Base-by-base conservation (phyloP, 2,113 vertebrate species). In the Orientallactaga bullata region DNA sequence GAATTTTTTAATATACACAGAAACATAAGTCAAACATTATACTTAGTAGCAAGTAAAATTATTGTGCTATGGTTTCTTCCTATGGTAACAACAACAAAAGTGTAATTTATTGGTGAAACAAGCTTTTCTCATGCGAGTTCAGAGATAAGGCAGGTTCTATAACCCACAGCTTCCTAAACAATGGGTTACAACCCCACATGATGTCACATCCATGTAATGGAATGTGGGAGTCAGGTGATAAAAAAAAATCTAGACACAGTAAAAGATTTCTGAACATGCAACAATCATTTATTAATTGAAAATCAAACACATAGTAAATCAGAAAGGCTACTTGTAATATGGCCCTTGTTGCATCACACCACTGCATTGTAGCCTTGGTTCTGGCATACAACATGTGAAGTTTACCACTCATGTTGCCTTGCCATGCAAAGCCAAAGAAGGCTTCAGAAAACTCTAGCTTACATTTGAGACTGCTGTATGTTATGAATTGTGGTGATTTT, bases 21-120 rank as follows among this genome's bases (percentile, higher is more conserved):
- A 93, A 55, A 73, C 6, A 80, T 72, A 85, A 94, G 79, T 28
- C 55, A 89, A 63, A 66, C 10, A 76, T 51, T 87, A 23, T 16
- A 60, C 8, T 73, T 42, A 78, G 76, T 37, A 81, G 18, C 32
- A 72, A 2, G 8, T 74, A 63, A 47, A 69, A 76, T 18, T 37
- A 32, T 10, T 90, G 26, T 60, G n/a, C 13, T 81, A 47, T 5
- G 91, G 11, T 63, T 89, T 58, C 63, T 3, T 69, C 28, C 21
- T 24, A 28, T 51, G 23, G 21, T 47, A 39, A 85, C 15, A 73
- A 35, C 42, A 78, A 84, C 1, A 65, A 9, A 76, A 23, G 10
- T 83, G 39, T 12, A 12, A 63, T 6, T 60, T 74, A 30, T 2
- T 77, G 18, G 28, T 72, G 26, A 91, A 88, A n/a, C 24, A 77